Conservation (phyloP, 2,797 vertebrate species). For the Discoglossus pictus region DNA sequence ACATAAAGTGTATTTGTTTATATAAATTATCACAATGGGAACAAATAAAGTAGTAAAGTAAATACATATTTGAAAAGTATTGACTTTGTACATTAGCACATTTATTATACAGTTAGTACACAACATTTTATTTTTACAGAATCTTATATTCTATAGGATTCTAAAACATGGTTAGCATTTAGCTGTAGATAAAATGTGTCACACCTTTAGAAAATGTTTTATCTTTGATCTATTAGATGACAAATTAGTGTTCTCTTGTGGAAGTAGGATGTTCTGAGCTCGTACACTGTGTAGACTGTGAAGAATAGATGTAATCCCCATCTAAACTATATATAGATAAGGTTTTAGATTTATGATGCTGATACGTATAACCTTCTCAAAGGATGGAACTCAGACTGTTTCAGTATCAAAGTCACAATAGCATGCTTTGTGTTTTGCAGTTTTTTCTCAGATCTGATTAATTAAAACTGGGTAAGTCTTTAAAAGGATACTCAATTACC, state of each 20-base stretch:
- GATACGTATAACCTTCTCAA: constrained; percentile 25
- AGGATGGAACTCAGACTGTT: background rate
- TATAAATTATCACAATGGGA: too few relatives aligned
- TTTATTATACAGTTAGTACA: too few relatives aligned
- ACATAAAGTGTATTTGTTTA: too few relatives aligned
- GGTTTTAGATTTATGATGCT: constrained; percentile 32
- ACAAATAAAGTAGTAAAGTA: too few relatives aligned
- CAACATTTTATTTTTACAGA: too few relatives aligned
- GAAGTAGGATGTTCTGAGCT: constrained; percentile 19
- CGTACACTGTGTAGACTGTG: constrained; percentile 20
- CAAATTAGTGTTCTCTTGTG: constrained; percentile 28
- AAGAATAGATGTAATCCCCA: constrained; percentile 39
- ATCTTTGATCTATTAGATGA: constrained; percentile 36
- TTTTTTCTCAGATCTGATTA: too few relatives aligned
- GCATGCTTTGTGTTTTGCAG: background rate
- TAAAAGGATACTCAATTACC: too few relatives aligned
- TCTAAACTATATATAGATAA: constrained; percentile 29
- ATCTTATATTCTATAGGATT: too few relatives aligned
- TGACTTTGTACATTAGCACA: too few relatives aligned
- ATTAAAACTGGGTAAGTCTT: too few relatives aligned
- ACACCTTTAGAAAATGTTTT: constrained; percentile 30
- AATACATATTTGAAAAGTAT: too few relatives aligned
- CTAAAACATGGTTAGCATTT: background rate
- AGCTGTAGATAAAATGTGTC: constrained; percentile 16
- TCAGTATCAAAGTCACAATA: background rate